Conservation (phyloP, 1,140 invertebrate species). For the Drosophila arawakana region DNA sequence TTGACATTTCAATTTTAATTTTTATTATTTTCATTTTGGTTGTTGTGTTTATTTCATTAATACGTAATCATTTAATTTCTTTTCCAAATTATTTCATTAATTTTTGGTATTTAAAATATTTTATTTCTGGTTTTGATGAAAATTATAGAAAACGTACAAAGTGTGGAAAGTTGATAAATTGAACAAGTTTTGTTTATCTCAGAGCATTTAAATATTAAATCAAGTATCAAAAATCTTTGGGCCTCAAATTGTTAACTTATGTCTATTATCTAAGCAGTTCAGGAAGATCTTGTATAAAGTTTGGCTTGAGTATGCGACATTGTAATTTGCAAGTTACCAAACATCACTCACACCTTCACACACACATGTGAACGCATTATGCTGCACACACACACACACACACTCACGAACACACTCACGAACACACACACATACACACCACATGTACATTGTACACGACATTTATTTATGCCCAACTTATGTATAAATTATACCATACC, state of each 20-base stretch:
- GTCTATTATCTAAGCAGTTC: slow-evolving; percentile 22
- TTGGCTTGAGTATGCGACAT: slow-evolving; percentile 66
- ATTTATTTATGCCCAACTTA: slow-evolving; percentile 23
- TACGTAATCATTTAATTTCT: slow-evolving; percentile 27
- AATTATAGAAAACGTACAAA: slow-evolving; percentile 57
- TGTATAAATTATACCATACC: slow-evolving; percentile 14
- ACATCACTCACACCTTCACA: slow-evolving; percentile 30
- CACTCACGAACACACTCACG: slow-evolving; percentile 23
- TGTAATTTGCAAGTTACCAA: slow-evolving; percentile 76
- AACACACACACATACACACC: slow-evolving; percentile 6
- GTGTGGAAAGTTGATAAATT: slow-evolving; percentile 45
- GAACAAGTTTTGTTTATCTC: slow-evolving; percentile 24
- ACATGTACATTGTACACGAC: slow-evolving; percentile 5
- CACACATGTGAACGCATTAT: slow-evolving; percentile 12
- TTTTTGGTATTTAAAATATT: slow-evolving; percentile 30
- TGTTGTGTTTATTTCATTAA: slow-evolving; percentile 45
- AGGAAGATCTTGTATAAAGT: slow-evolving; percentile 55
- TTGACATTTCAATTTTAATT: slow-evolving; percentile 10
- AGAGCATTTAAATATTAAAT: slow-evolving; percentile 34
- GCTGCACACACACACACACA: slow-evolving; percentile 41
- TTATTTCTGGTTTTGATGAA: slow-evolving; percentile 31
- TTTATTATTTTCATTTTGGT: slow-evolving; percentile 52
- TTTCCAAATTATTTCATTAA: slow-evolving; percentile 50
- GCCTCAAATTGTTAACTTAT: neutral
- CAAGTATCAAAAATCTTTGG: neutral